Base-by-base conservation (phyloP, 2,888 invertebrate genomes). In the Drosophila neoperkinsi region DNA sequence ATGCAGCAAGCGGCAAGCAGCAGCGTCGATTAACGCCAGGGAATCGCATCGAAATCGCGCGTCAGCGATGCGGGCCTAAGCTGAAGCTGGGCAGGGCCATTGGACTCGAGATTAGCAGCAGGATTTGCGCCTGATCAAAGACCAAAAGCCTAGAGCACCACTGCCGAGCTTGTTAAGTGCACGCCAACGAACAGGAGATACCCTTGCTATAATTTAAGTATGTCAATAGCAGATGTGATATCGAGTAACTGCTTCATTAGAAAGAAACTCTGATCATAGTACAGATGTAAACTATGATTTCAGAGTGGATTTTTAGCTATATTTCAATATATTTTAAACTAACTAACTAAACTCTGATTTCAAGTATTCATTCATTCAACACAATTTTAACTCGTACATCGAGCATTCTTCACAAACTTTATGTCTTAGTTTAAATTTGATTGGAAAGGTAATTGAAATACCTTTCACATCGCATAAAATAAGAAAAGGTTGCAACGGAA, bases 81-180 rank as follows among this genome's bases (percentile, higher is more conserved):
- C 56, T 16, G 25, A 16, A 16, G 46, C 55, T 72, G 68, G 77
- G 63, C 79, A 68, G 71, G 79, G 84, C 81, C 81, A 81, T 74
- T 84, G 75, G 81, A 86, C 84, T 84, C 67, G 80, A 88, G 87
- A 88, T 87, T 90, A 87, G 82, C 83, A 69, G 56, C 69, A 85
- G 88, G 90, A 87, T 88, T 85, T 88, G 81, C 77, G 78, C 77
- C 74, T 73, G 80, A 89, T 77, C 73, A 76, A 87, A 81, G 72
- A 70, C 67, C n/a, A 62, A 82, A 81, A 71, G 77, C 76, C 84
- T 81, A 73, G 65, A 62, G 80, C 74, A 71, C 71, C 50, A 64
- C 55, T 28, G 38, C 69, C 65, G 36, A 31, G 43, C 49, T 18
- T 36, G 21, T 25, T 66, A n/a, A 10, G 30, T 25, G 13, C 4